A percentile compares a stretch with the other conserved stretches of the same genome.
Conservation (phyloP, 1,140 invertebrate genomes). For the Diorhabda carinulata region DNA sequence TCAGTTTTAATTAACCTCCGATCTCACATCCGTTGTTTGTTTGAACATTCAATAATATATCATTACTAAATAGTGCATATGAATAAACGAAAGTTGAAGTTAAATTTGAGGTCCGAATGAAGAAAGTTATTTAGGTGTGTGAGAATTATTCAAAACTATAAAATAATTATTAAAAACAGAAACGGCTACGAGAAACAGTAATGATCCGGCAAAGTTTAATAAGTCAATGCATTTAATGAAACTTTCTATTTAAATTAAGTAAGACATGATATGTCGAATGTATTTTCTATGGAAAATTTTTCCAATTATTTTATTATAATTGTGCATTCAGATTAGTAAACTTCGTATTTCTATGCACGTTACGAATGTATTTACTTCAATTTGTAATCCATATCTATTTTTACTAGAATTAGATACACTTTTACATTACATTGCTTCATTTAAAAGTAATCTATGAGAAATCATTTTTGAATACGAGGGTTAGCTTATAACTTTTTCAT, state of each 20-base stretch:
- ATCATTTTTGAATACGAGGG: no score
- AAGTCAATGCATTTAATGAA: conserved; percentile 3
- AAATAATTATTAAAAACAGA: neutral
- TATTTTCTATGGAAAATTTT: neutral
- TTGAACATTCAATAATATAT: neutral
- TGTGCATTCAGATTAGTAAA: neutral
- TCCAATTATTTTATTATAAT: neutral
- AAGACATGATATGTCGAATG: conserved; percentile 1
- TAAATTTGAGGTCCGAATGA: neutral
- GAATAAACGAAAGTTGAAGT: neutral
- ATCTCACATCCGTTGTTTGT: neutral
- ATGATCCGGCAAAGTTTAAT: neutral
- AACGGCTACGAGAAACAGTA: neutral
- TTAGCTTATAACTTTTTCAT: no score
- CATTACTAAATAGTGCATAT: neutral
- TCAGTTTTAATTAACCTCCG: neutral
- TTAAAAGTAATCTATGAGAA: no score
- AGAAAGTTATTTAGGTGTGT: neutral
- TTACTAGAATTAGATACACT: no score
- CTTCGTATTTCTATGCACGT: neutral
- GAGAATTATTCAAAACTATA: neutral
- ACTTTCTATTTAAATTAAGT: conserved; percentile 1
- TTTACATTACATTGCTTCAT: no score
- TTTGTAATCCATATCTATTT: no score
- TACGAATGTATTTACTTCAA: neutral